These are phyloP conservation scores for Polydrusus pterygomalis DNA, from an alignment of 2,888 invertebrate genomes.

Conservation along the genomic window DNA sequence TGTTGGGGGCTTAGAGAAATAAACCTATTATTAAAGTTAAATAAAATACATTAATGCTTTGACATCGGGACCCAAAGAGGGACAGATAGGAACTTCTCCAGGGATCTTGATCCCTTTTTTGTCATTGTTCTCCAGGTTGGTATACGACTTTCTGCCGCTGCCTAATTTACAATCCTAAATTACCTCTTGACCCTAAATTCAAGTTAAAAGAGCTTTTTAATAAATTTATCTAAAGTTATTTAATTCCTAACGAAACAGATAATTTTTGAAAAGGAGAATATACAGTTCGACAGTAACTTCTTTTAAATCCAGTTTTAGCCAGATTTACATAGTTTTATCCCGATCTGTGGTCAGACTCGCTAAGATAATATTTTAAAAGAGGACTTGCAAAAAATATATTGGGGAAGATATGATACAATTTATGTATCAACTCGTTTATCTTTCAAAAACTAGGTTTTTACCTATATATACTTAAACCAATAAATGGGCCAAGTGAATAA, in stretches of 20 bases:
- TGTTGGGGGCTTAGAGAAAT: background rate
- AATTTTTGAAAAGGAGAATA: too few relatives aligned
- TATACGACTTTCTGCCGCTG: slow-evolving; percentile 20
- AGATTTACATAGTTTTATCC: too few relatives aligned
- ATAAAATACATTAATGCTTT: slow-evolving; percentile 6
- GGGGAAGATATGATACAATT: too few relatives aligned
- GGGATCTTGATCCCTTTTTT: slow-evolving; percentile 19
- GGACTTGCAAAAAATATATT: too few relatives aligned
- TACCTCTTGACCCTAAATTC: slow-evolving; percentile 22
- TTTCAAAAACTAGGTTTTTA: too few relatives aligned
- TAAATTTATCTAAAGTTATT: slow-evolving; percentile 17
- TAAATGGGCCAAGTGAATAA: too few relatives aligned
- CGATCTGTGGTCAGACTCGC: too few relatives aligned
- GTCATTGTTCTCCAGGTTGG: slow-evolving; percentile 12
- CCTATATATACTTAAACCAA: too few relatives aligned
- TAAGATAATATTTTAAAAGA: too few relatives aligned
- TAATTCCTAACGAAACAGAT: background rate
- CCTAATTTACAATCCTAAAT: slow-evolving; percentile 21
- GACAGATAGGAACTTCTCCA: background rate
- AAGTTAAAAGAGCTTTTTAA: slow-evolving; percentile 12
- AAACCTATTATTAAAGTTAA: slow-evolving; percentile 12
- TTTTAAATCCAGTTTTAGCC: too few relatives aligned
- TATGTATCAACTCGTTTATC: too few relatives aligned
- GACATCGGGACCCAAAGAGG: slow-evolving; percentile 1
- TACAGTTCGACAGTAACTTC: too few relatives aligned